Conservation (phyloP, 2,797 vertebrate species). For the Rachycentron canadum region DNA sequence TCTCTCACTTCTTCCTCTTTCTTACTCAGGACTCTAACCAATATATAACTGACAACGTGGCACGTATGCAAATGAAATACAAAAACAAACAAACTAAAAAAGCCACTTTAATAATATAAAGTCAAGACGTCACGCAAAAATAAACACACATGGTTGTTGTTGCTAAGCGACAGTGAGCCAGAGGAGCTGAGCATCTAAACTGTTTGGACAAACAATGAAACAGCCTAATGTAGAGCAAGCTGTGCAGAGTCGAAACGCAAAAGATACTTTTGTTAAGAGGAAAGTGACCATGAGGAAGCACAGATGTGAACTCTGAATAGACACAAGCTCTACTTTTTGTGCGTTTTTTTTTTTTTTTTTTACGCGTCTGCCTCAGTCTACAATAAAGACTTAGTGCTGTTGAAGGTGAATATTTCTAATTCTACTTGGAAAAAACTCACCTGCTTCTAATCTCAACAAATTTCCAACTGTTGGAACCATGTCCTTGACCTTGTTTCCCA, state of each 20-base stretch:
- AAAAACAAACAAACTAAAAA: neutral
- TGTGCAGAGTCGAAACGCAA: neutral
- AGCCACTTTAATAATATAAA: neutral
- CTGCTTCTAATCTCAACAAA: neutral
- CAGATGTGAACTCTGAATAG: neutral
- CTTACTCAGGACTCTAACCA: neutral
- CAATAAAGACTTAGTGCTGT: neutral
- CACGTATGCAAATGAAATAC: conserved; percentile 5
- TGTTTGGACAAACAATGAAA: conserved; percentile 23
- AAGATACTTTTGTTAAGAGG: neutral
- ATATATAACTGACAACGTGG: neutral
- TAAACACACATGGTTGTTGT: conserved; percentile 47
- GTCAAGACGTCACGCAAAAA: conserved; percentile 28
- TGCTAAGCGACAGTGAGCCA: conserved; percentile 60
- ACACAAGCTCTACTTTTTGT: neutral
- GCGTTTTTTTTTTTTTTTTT: neutral
- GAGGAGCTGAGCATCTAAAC: conserved; percentile 33
- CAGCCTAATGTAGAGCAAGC: conserved; percentile 6
- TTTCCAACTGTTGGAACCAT: neutral
- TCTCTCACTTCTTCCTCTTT: neutral
- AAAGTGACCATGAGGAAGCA: neutral
- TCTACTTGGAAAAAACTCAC: neutral
- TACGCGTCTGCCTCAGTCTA: neutral
- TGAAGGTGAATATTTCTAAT: neutral
- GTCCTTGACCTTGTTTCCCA: neutral